phyloP scores from a whole-genome alignment of 2,888 invertebrate genomes.

The Cheilosia urbana region DNA sequence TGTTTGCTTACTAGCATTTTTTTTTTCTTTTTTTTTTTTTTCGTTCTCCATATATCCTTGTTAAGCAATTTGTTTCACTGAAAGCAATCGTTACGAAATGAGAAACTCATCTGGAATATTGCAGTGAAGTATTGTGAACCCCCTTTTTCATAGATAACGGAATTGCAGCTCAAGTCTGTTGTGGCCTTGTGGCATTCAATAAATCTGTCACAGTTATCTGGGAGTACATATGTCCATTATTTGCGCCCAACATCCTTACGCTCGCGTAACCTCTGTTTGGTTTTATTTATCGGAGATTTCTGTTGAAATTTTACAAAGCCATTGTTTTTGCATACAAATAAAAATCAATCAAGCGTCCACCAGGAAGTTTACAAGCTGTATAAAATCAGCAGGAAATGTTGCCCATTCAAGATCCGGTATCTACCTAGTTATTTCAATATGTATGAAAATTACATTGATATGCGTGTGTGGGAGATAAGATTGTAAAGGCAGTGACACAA shows the following conservation, averaged over 20 bases:
- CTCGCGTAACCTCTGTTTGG: too few species aligned
- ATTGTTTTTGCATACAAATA: not conserved
- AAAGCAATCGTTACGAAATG: constrained; percentile 4
- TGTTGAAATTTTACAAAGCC: constrained; percentile 7
- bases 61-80: constrained; percentile 26
- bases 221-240: not conserved
- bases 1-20: too few species aligned
- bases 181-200: constrained; percentile 17
- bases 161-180: constrained; percentile 1
- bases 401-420: too few species aligned
- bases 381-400: too few species aligned
- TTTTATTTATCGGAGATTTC: constrained; percentile 12
- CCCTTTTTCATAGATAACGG: too few species aligned
- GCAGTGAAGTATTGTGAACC: not conserved
- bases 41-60: constrained; percentile 5
- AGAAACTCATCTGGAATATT: constrained; percentile 20
- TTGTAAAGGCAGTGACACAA: too few species aligned
- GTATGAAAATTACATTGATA: too few species aligned
- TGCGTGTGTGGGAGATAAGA: too few species aligned
- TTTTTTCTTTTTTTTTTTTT: too few species aligned
- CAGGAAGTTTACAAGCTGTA: too few species aligned
- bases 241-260: not conserved
- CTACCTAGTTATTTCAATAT: too few species aligned
- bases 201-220: constrained; percentile 23
- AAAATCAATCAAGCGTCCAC: too few species aligned